phyloP scores from a whole-genome alignment of 2,888 invertebrate genomes.

The Tipula vernalis region DNA sequence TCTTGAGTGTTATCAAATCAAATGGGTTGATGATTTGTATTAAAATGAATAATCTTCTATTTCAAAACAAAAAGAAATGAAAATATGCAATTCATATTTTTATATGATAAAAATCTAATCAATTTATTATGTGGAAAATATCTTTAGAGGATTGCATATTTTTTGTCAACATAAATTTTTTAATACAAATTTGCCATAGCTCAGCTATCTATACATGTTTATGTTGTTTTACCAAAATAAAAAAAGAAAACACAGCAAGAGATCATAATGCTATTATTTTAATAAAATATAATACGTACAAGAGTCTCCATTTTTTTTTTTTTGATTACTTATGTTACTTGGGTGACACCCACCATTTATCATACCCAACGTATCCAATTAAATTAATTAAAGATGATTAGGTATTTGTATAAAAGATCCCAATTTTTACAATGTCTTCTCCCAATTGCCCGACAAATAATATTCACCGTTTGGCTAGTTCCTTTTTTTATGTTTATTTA shows the following conservation, averaged over 20 bases:
- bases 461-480: not conserved
- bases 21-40: not conserved
- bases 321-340: not conserved
- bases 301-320: not conserved
- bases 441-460: not conserved
- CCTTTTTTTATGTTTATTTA: not conserved
- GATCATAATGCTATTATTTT: not conserved
- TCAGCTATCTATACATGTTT: not conserved
- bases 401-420: not conserved
- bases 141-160: not conserved
- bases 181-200: not conserved
- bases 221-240: not conserved
- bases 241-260: not conserved
- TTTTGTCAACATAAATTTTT: not conserved
- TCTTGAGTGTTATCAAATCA: not conserved
- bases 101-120: not conserved
- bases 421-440: not conserved
- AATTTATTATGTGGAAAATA: not conserved
- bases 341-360: not conserved
- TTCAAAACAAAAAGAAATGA: not conserved
- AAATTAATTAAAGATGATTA: not conserved
- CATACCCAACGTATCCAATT: not conserved
- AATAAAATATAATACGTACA: not conserved
- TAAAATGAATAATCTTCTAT: not conserved
- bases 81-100: not conserved